Conservation (phyloP, 1,140 invertebrate species). For the Cyclina sinensis region DNA sequence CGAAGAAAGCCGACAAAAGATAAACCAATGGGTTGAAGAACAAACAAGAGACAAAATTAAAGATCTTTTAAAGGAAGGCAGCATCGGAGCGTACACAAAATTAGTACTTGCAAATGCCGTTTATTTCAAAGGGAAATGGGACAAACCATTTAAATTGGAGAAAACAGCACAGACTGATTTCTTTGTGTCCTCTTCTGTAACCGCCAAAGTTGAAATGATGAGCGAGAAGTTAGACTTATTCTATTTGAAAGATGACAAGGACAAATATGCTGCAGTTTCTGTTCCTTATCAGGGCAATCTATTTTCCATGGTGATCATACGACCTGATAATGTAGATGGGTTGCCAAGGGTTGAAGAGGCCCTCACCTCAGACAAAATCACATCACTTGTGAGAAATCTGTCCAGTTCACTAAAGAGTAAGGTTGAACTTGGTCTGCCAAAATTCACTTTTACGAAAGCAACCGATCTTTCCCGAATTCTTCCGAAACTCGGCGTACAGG, state of each 20-base stretch:
- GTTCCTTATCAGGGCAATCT: conserved; percentile 91
- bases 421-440: conserved; percentile 88
- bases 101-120: conserved; percentile 92
- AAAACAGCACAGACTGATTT: conserved; percentile 86
- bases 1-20: conserved; percentile 80
- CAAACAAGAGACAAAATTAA: conserved; percentile 90
- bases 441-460: conserved; percentile 90
- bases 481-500: conserved; percentile 88
- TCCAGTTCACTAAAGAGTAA: neutral
- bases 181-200: conserved; percentile 32
- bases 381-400: conserved; percentile 63
- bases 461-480: conserved; percentile 87
- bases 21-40: conserved; percentile 91
- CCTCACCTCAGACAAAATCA: conserved; percentile 87
- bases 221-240: conserved; percentile 50
- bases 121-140: conserved; percentile 93
- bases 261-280: conserved; percentile 91
- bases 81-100: conserved; percentile 87
- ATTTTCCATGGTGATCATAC: conserved; percentile 91
- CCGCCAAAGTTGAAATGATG: conserved; percentile 86
- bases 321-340: conserved; percentile 88
- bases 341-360: conserved; percentile 86
- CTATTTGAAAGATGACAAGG: conserved; percentile 75
- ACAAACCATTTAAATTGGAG: conserved; percentile 89
- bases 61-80: conserved; percentile 87